Evolutionary conservation across 1,140 invertebrate species (phyloP).

Genomic region (Notospermus geniculatus): DNA sequence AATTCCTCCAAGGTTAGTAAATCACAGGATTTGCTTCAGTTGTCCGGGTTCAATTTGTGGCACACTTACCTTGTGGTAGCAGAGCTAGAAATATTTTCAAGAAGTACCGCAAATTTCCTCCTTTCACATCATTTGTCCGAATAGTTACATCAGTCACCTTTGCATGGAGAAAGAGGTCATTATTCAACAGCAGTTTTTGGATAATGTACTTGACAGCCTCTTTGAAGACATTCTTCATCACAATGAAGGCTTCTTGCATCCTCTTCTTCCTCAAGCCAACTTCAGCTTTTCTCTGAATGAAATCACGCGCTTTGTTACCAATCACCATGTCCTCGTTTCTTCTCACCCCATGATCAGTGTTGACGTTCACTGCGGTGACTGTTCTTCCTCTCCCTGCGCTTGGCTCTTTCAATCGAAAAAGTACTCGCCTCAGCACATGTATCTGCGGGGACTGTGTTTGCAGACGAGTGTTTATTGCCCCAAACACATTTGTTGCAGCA

Average conservation of each 20-base stretch:
- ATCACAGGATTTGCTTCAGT: no score
- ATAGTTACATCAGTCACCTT: conserved; percentile 19
- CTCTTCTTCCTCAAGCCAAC: conserved; percentile 20
- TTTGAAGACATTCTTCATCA: conserved; percentile 17
- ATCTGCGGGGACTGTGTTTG: conserved; percentile 24
- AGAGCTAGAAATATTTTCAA: conserved; percentile 15
- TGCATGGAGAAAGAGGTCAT: conserved; percentile 14
- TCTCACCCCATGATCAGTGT: no score
- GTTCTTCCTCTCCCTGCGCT: conserved; percentile 13
- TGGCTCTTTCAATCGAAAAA: conserved; percentile 22
- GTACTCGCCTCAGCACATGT: conserved; percentile 15
- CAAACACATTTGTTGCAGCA: conserved; percentile 24
- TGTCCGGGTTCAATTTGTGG: no score
- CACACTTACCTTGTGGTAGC: conserved; percentile 8
- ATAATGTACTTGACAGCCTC: conserved; percentile 18
- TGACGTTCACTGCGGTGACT: conserved; percentile 13
- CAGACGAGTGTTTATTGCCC: conserved; percentile 15
- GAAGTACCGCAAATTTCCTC: conserved; percentile 6
- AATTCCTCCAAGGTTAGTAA: no score
- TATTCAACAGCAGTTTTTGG: conserved; percentile 10
- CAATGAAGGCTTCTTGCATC: conserved; percentile 18
- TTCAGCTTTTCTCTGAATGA: conserved; percentile 19
- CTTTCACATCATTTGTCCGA: no score
- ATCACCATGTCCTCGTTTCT: conserved; percentile 15
- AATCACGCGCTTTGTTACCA: conserved; percentile 18